A percentile compares a stretch with the other conserved stretches of the same genome.
These are phyloP conservation scores for Martes martes DNA, from an alignment of 2,113 vertebrate species.

Conservation along the genomic window DNA sequence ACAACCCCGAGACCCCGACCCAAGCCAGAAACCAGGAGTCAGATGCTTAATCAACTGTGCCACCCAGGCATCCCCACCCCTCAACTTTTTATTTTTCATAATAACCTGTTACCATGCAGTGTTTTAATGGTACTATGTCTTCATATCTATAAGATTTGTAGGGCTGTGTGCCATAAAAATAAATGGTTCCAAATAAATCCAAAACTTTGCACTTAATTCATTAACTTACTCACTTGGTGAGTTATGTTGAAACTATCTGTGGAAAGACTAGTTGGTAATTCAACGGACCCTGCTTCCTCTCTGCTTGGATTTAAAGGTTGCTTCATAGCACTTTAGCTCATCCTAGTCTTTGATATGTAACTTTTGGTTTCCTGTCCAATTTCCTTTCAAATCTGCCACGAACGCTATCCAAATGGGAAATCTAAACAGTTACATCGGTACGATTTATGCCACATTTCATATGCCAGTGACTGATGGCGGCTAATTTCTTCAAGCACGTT, in stretches of 20 bases:
- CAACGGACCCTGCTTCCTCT: background rate
- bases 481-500: background rate
- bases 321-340: background rate
- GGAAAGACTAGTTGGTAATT: background rate
- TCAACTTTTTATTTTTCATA: background rate
- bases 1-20: fast-evolving
- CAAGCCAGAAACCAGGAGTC: background rate
- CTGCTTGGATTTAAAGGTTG: background rate
- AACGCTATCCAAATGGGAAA: background rate
- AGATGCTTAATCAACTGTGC: background rate
- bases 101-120: background rate
- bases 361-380: background rate
- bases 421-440: background rate
- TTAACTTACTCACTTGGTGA: background rate
- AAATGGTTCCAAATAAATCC: background rate
- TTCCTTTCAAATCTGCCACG: background rate
- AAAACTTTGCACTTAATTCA: background rate
- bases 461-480: background rate
- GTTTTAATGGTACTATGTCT: background rate
- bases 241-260: slow-evolving; percentile 23
- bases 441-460: background rate
- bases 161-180: background rate
- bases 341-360: background rate
- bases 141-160: background rate
- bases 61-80: background rate